Conservation (phyloP, 1,140 invertebrate genomes). For the Venturia canescens region DNA sequence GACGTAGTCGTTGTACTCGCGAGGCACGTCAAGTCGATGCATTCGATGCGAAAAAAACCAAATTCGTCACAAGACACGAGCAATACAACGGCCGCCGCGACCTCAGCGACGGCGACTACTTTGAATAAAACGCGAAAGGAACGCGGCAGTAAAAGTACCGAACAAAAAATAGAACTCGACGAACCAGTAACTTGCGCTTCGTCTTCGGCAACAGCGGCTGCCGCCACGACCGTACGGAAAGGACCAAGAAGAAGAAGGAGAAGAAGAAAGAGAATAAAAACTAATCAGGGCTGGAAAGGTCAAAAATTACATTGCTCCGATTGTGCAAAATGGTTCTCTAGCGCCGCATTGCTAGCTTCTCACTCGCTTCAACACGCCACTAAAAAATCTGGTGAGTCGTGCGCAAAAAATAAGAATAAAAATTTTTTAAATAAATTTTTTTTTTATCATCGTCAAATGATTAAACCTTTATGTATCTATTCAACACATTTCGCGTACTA, state of each 20-base stretch:
- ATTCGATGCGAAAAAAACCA: slow-evolving; percentile 65
- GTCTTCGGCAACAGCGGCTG: slow-evolving; percentile 2
- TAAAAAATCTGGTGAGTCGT: slow-evolving; percentile 65
- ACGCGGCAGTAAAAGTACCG: background rate
- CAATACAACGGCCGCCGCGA: background rate
- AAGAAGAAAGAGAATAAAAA: slow-evolving; percentile 36
- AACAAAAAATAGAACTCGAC: background rate
- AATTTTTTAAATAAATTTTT: slow-evolving; percentile 26
- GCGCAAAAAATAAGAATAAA: background rate
- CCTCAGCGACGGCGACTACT: too few relatives aligned
- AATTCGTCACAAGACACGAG: slow-evolving; percentile 56
- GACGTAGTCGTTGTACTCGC: slow-evolving; percentile 71
- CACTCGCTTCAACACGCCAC: slow-evolving; percentile 68
- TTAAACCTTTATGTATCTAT: background rate
- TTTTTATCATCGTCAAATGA: slow-evolving; percentile 13
- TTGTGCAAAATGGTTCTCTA: slow-evolving; percentile 67
- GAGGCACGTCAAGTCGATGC: slow-evolving; percentile 68
- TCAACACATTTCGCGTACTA: too few relatives aligned
- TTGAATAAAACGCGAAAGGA: too few relatives aligned
- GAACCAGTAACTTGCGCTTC: slow-evolving; percentile 21
- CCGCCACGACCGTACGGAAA: too few relatives aligned
- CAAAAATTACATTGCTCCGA: slow-evolving; percentile 64
- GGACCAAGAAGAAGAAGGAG: slow-evolving; percentile 39
- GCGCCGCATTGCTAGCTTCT: slow-evolving; percentile 58
- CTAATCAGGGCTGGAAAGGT: slow-evolving; percentile 55